phyloP scores from a whole-genome alignment of 1,140 invertebrate species.

The Drosophila micromelanica region DNA sequence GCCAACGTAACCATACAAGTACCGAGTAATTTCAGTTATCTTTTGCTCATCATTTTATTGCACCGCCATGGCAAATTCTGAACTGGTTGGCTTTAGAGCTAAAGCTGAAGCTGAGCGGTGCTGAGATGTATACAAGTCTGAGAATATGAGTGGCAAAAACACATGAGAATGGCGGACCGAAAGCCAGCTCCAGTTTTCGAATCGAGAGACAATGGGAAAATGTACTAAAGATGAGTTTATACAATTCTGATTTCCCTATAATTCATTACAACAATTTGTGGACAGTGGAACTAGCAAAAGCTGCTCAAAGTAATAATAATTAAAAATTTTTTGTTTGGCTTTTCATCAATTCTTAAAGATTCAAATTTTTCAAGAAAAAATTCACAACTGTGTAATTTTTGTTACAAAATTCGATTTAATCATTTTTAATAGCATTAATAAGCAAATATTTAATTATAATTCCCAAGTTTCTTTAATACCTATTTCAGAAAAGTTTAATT shows the following conservation, averaged over 20 bases:
- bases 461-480: not conserved
- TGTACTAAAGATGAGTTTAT: constrained; percentile 6
- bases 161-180: constrained; percentile 25
- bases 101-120: constrained; percentile 60
- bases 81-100: constrained; percentile 26
- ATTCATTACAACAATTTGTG: not conserved
- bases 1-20: constrained; percentile 59
- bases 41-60: constrained; percentile 79
- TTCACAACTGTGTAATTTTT: not conserved
- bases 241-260: constrained; percentile 1
- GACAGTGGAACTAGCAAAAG: not conserved
- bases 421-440: not conserved
- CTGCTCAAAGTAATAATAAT: too few species aligned
- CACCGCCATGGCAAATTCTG: constrained; percentile 56
- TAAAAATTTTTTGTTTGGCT: too few species aligned
- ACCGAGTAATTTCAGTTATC: constrained; percentile 76
- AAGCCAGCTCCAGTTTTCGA: constrained; percentile 29
- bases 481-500: too few species aligned
- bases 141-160: constrained; percentile 52
- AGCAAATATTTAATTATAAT: too few species aligned
- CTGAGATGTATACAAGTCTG: constrained; percentile 56
- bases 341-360: not conserved
- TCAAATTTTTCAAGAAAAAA: not conserved
- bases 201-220: constrained; percentile 25
- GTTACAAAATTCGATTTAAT: too few species aligned